A percentile compares a stretch with the other conserved stretches of the same genome.
Conservation (phyloP, 64 coral and sea anemone genomes). For the Platygyra sinensis region DNA sequence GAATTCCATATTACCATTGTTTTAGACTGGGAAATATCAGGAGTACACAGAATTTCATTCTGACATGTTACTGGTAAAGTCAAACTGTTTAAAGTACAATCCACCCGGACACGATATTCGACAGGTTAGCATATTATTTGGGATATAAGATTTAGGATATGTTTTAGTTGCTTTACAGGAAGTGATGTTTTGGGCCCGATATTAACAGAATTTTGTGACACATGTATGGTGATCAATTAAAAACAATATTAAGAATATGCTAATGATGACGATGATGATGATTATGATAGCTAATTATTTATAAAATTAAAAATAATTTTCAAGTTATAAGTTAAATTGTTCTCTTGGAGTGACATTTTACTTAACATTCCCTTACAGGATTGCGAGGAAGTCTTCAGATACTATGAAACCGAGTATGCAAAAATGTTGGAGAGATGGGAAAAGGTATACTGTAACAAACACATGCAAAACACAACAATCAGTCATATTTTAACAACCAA, state of each 20-base stretch:
- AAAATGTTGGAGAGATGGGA: slow-evolving; percentile 96
- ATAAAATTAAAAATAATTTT: too few relatives aligned
- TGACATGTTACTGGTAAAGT: slow-evolving; percentile 91
- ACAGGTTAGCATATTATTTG: slow-evolving; percentile 59
- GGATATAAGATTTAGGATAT: too few relatives aligned
- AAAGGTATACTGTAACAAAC: slow-evolving; percentile 64
- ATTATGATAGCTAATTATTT: too few relatives aligned
- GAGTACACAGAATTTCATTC: slow-evolving; percentile 80
- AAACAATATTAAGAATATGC: too few relatives aligned
- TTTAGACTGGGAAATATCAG: slow-evolving; percentile 75
- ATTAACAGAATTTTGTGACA: too few relatives aligned
- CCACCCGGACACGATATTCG: slow-evolving; percentile 90
- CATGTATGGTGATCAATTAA: too few relatives aligned
- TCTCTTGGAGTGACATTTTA: too few relatives aligned
- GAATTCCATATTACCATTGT: neutral
- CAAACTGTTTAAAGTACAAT: slow-evolving; percentile 96
- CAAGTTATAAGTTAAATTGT: too few relatives aligned
- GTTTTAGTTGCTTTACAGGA: too few relatives aligned
- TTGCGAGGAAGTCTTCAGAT: slow-evolving; percentile 95
- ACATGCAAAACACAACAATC: neutral
- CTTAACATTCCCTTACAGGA: slow-evolving; percentile 50
- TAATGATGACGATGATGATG: too few relatives aligned
- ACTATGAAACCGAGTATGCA: slow-evolving; percentile 90
- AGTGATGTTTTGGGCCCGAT: too few relatives aligned
- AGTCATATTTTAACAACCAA: too few relatives aligned